Evolutionary conservation across 1,140 invertebrate genomes (phyloP).

Genomic region (Cryptotermes secundus): DNA sequence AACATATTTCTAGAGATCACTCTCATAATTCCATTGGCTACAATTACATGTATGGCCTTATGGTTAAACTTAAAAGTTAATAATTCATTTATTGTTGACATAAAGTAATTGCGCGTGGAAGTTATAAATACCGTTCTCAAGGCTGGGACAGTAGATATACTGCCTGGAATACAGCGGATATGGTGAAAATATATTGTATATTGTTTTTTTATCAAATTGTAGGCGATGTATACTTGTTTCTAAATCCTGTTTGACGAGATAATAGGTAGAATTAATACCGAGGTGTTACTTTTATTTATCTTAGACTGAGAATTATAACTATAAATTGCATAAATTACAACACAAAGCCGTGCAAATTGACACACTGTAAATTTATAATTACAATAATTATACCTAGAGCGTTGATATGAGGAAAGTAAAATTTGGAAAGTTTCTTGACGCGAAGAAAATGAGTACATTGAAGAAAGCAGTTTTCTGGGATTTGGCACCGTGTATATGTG

Average conservation of each 20-base stretch:
- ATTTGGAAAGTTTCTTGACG: neutral
- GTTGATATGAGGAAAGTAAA: neutral
- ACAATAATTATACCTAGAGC: neutral
- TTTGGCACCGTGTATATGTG: no score
- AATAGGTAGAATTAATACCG: neutral
- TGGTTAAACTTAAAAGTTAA: neutral
- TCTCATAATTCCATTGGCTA: no score
- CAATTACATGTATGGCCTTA: no score
- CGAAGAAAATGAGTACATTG: no score
- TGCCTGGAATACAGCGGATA: neutral
- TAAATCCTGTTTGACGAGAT: neutral
- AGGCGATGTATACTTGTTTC: neutral
- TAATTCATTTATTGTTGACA: neutral
- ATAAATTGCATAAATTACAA: neutral
- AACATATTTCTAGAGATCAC: no score
- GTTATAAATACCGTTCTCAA: neutral
- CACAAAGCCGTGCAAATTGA: neutral
- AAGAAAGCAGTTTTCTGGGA: no score
- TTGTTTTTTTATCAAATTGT: neutral
- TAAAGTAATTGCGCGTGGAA: neutral
- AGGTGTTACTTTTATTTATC: slow-evolving; percentile 17
- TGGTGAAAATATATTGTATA: neutral
- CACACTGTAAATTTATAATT: neutral
- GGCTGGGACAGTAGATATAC: neutral
- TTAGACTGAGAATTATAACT: neutral